These are phyloP conservation scores for Atta colombica DNA, from an alignment of 1,140 invertebrate species.

Conservation along the genomic window DNA sequence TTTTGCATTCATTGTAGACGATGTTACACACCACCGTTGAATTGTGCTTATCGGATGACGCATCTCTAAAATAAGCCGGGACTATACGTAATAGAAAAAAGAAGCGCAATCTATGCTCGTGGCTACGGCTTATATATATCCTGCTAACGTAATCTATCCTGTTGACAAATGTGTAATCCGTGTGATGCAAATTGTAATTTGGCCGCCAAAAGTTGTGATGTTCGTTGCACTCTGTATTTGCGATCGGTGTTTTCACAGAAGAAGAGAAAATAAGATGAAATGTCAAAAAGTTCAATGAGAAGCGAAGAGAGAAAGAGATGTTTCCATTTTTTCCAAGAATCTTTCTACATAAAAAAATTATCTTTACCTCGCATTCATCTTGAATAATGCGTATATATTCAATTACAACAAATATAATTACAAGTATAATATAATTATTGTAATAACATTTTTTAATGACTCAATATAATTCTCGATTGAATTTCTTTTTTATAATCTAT, in stretches of 20 bases:
- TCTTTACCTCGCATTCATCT: neutral
- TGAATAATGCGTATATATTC: neutral
- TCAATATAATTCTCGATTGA: neutral
- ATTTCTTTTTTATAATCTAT: neutral
- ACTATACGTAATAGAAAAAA: constrained; percentile 29
- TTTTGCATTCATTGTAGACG: constrained; percentile 10
- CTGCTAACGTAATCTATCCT: constrained; percentile 8
- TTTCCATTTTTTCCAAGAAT: neutral
- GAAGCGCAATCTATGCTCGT: constrained; percentile 13
- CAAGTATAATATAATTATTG: no score
- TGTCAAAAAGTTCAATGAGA: neutral
- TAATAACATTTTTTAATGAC: neutral
- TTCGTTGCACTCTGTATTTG: neutral
- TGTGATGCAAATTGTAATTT: constrained; percentile 2
- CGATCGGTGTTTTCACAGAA: neutral
- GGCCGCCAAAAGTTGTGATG: neutral
- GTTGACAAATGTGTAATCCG: constrained; percentile 4
- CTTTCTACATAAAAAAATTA: neutral
- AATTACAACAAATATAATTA: neutral
- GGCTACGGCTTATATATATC: neutral
- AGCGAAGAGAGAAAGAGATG: neutral
- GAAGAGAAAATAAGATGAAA: neutral
- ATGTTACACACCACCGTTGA: constrained; percentile 4
- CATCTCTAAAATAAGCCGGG: constrained; percentile 52
- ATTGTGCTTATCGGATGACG: constrained; percentile 40